Conservation (phyloP, 30 jellyfish, hydroid and myxozoan species). For the Cassiopea xamachana region DNA sequence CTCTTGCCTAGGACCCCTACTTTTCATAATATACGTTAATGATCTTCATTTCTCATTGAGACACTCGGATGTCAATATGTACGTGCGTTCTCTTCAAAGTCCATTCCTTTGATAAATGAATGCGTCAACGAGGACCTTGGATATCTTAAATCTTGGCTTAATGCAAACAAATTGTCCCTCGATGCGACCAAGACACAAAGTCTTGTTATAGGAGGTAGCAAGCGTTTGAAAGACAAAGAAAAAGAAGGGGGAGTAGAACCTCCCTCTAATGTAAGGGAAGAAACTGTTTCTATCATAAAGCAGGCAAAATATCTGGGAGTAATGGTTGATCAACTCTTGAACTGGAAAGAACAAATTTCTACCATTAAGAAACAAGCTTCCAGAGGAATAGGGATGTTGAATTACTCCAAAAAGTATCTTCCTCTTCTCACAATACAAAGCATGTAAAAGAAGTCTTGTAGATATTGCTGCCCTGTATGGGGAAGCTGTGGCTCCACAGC, state of each 20-base stretch:
- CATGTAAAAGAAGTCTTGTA: background rate
- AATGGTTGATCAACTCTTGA: background rate
- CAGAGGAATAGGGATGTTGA: background rate
- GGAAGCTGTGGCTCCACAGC: background rate
- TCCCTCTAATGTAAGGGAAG: background rate
- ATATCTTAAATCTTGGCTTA: background rate
- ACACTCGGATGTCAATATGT: slow-evolving; percentile 15
- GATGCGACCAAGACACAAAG: slow-evolving; percentile 12
- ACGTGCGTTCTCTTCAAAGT: slow-evolving; percentile 12
- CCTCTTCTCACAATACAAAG: background rate
- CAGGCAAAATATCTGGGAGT: background rate
- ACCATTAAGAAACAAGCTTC: background rate
- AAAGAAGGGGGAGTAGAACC: background rate
- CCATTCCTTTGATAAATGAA: slow-evolving; percentile 12
- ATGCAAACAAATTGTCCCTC: background rate
- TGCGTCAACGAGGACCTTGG: slow-evolving; percentile 21
- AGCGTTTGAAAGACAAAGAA: background rate
- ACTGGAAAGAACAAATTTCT: slow-evolving; percentile 1
- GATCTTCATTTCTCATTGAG: slow-evolving; percentile 10
- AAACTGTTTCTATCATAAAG: background rate
- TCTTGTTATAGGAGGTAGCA: background rate
- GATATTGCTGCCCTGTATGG: background rate
- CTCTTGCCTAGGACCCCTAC: slow-evolving; percentile 24
- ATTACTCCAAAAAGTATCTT: background rate
- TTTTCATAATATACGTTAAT: background rate